phyloP scores from a whole-genome alignment of 2,888 invertebrate species.

The Pinctada fucata region DNA sequence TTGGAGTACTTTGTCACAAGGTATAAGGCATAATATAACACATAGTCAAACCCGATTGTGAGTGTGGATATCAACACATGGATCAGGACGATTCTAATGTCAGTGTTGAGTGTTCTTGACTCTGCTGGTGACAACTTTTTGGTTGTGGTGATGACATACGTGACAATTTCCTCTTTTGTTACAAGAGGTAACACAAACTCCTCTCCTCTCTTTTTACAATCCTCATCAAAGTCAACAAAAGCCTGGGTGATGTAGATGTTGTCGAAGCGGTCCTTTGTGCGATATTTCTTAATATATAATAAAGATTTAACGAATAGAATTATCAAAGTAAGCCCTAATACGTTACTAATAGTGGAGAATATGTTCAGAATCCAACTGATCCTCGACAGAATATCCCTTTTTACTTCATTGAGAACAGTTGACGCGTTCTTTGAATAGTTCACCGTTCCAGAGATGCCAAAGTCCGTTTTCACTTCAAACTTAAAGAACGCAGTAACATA shows the following conservation, averaged over 20 bases:
- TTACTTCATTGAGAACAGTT: slow-evolving; percentile 44
- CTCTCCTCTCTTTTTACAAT: slow-evolving; percentile 41
- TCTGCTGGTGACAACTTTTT: slow-evolving; percentile 52
- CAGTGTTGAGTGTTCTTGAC: slow-evolving; percentile 46
- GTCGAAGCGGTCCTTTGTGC: slow-evolving; percentile 63
- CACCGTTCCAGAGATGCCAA: slow-evolving; percentile 30
- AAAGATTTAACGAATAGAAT: slow-evolving; percentile 48
- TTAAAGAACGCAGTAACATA: no score
- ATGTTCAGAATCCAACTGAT: slow-evolving; percentile 25
- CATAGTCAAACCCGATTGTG: slow-evolving; percentile 60
- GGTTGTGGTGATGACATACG: slow-evolving; percentile 57
- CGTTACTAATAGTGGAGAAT: slow-evolving; percentile 29
- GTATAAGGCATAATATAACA: slow-evolving; percentile 63
- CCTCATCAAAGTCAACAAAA: slow-evolving; percentile 55
- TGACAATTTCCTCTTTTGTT: slow-evolving; percentile 53
- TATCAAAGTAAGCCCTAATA: slow-evolving; percentile 42
- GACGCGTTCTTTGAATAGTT: slow-evolving; percentile 38
- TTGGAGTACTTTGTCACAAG: slow-evolving; percentile 55
- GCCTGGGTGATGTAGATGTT: slow-evolving; percentile 63
- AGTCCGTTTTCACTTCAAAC: no score
- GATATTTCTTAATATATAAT: slow-evolving; percentile 55
- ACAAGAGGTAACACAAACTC: slow-evolving; percentile 60
- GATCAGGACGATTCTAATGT: slow-evolving; percentile 54
- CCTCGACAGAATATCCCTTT: slow-evolving; percentile 40
- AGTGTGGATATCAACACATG: slow-evolving; percentile 57